Conservation (phyloP, 2,113 vertebrate genomes). For the Balaenoptera acutorostrata region DNA sequence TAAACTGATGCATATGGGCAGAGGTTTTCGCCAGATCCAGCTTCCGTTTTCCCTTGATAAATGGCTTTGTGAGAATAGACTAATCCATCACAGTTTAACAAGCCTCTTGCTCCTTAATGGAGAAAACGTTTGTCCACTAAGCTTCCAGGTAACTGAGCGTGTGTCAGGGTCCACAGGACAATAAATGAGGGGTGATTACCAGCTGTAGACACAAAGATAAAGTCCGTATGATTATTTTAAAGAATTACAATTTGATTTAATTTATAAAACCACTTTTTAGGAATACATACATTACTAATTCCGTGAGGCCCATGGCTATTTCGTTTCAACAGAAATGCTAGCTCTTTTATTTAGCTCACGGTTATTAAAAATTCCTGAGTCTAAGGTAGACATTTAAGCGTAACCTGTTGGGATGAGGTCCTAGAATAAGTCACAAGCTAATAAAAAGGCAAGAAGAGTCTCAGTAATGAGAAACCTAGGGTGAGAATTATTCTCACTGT, state of each 20-base stretch:
- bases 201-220: not conserved
- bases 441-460: not conserved
- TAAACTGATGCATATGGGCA: not conserved
- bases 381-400: not conserved
- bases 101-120: not conserved
- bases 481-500: not conserved
- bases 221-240: not conserved
- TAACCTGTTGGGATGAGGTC: not conserved
- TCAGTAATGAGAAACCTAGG: not conserved
- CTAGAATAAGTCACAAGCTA: not conserved
- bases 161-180: too few species aligned
- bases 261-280: not conserved
- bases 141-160: not conserved
- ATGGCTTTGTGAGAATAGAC: not conserved
- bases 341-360: not conserved
- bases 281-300: not conserved
- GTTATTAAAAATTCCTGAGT: not conserved
- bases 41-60: not conserved
- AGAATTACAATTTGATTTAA: not conserved
- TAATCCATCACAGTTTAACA: not conserved
- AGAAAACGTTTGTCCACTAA: not conserved
- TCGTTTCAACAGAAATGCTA: not conserved
- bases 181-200: accelerated
- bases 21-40: not conserved
- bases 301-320: not conserved